Percentiles rank a stretch among this genome's conserved stretches.
These are phyloP conservation scores for Aphelenchoides besseyi DNA, from an alignment of 1,140 invertebrate species.

Conservation along the genomic window DNA sequence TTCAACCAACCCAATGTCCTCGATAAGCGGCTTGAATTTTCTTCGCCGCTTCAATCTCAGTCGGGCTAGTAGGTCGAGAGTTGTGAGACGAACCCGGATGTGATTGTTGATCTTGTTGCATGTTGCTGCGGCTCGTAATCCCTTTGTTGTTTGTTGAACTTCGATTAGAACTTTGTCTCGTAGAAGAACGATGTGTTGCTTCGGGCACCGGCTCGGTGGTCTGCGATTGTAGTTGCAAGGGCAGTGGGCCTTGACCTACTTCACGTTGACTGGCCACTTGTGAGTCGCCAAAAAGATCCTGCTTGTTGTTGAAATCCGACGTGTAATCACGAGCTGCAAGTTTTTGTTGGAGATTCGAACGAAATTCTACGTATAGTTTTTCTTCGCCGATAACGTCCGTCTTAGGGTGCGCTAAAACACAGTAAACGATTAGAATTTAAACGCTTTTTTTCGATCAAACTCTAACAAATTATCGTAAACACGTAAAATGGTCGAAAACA, in stretches of 20 bases:
- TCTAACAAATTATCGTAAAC: too few species aligned
- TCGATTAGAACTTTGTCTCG: conserved; percentile 5
- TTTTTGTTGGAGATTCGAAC: conserved; percentile 39
- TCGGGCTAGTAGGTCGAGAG: conserved; percentile 34
- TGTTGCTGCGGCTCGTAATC: conserved; percentile 18
- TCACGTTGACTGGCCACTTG: conserved; percentile 1
- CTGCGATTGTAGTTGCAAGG: conserved; percentile 10
- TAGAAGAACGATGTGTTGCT: neutral
- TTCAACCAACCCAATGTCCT: conserved; percentile 43
- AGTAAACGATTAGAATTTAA: too few species aligned
- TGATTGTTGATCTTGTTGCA: conserved; percentile 14
- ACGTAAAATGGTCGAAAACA: too few species aligned
- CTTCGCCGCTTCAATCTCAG: conserved; percentile 54
- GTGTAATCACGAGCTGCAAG: conserved; percentile 20
- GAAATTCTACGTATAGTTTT: conserved; percentile 37
- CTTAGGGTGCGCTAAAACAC: conserved; percentile 43
- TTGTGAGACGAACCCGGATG: conserved; percentile 16
- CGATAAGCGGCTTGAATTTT: conserved; percentile 61
- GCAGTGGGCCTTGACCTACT: neutral
- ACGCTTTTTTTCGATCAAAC: too few species aligned
- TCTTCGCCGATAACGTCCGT: conserved; percentile 33
- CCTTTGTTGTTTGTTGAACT: conserved; percentile 14
- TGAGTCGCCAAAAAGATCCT: neutral
- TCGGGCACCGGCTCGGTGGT: neutral
- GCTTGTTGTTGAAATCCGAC: neutral